Base-by-base conservation (phyloP, 2,113 vertebrate species). In the Anolis carolinensis region DNA sequence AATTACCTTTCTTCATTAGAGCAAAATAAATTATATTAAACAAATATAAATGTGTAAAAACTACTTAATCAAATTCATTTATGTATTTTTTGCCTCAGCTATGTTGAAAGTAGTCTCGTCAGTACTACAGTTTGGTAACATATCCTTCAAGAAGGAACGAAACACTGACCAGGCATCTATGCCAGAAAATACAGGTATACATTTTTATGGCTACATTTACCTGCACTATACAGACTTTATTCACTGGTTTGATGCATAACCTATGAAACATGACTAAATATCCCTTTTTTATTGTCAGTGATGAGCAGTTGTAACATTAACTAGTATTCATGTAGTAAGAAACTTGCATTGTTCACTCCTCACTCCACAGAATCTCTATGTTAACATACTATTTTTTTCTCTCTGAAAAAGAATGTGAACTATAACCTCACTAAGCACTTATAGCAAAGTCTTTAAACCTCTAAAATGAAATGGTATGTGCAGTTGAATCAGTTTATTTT, bases 81-180 rank as follows among this genome's bases (percentile, higher is more conserved):
- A 44, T 44, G 39, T 44, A 44, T 77, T 16, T 16, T 86, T 84
- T 75, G 4, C 14, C 82, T 55, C 93, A 99, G 99, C 98, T 18
- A 99, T 99, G 98, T 95, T 99, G 84, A 99, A 98, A 93, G 98
- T 99, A 67, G 99, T 99, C 36, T 99, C 99, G 36, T 97, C 99
- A 1, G 99, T 99, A 89, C 97, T 99, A 23, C 99, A 99, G 86
- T 99, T 99, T 95, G 99, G 99, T 32, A 99, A 99, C 93, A 97
- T 99, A 85, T 93, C 97, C 91, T 99, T 99, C 80, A 99, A 99
- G 94, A 99, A 99, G 92, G 98, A 99, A 93, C 97, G 98, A 90
- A 99, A 99, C 94, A 98, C 98, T 0, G 98, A 99, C 71, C 99
- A 99, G 92, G 98, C 99, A 30, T 99, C 98, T 21, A 99, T 99